Evolutionary conservation across 2,113 vertebrate species (phyloP).

Genomic region (Myanophis thanlyinensis): DNA sequence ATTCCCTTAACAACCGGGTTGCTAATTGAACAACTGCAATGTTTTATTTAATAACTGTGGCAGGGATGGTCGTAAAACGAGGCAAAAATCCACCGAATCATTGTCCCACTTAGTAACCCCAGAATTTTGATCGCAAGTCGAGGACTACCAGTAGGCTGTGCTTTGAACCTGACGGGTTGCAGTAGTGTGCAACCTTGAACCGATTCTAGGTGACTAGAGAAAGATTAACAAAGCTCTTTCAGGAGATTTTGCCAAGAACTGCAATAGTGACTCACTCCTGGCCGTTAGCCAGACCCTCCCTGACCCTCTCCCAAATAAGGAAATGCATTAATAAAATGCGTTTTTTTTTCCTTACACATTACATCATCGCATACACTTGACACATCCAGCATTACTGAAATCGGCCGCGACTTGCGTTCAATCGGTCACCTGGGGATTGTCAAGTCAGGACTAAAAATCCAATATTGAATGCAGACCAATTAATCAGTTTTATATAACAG

Average conservation of each 20-base stretch:
- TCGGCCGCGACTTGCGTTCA: not conserved
- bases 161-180: not conserved
- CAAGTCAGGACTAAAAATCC: not conserved
- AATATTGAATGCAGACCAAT: not conserved
- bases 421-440: not conserved
- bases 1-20: no score
- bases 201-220: not conserved
- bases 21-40: no score
- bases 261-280: not conserved
- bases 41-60: no score
- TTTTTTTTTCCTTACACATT: not conserved
- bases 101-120: no score
- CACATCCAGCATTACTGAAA: not conserved
- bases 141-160: no score
- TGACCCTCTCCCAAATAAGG: not conserved
- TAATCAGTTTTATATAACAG: not conserved
- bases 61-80: no score
- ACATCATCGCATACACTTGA: not conserved
- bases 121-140: no score
- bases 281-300: not conserved
- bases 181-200: not conserved
- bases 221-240: not conserved
- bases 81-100: no score
- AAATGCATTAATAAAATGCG: not conserved
- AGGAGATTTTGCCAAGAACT: not conserved